phyloP scores from a whole-genome alignment of 2,888 invertebrate species.

The Agonopterix heracliana region DNA sequence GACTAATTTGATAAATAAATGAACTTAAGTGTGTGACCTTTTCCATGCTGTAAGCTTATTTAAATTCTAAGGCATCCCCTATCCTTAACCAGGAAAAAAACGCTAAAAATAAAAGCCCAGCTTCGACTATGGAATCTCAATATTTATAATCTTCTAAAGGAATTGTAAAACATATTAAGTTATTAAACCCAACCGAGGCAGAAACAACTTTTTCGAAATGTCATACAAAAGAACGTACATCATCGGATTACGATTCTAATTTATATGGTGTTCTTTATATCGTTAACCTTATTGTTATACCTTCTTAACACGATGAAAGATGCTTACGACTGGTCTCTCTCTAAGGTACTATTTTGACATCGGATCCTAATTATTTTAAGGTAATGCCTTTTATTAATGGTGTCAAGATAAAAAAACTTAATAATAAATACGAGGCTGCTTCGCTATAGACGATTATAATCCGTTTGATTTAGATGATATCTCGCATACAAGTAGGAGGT shows the following conservation, averaged over 20 bases:
- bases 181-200: conserved; percentile 47
- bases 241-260: conserved; percentile 67
- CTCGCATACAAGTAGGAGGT: conserved; percentile 18
- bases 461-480: conserved; percentile 39
- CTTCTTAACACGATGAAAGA: conserved; percentile 54
- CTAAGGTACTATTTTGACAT: conserved; percentile 66
- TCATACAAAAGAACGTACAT: conserved; percentile 55
- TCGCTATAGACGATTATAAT: conserved; percentile 37
- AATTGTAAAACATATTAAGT: conserved; percentile 60
- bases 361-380: conserved; percentile 64
- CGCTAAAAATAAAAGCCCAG: too few species aligned
- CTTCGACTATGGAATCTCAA: conserved; percentile 14
- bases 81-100: too few species aligned
- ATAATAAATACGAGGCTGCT: conserved; percentile 34
- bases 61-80: too few species aligned
- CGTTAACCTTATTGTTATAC: conserved; percentile 48
- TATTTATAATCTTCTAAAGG: conserved; percentile 40
- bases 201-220: conserved; percentile 43
- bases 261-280: conserved; percentile 56
- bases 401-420: conserved; percentile 32
- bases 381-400: conserved; percentile 53
- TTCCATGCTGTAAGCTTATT: too few species aligned
- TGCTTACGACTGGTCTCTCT: conserved; percentile 35
- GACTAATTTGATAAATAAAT: too few species aligned
- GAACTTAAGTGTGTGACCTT: too few species aligned